These are phyloP conservation scores for Hydrotaea cyrtoneurina DNA, from an alignment of 2,888 invertebrate species.

Conservation along the genomic window DNA sequence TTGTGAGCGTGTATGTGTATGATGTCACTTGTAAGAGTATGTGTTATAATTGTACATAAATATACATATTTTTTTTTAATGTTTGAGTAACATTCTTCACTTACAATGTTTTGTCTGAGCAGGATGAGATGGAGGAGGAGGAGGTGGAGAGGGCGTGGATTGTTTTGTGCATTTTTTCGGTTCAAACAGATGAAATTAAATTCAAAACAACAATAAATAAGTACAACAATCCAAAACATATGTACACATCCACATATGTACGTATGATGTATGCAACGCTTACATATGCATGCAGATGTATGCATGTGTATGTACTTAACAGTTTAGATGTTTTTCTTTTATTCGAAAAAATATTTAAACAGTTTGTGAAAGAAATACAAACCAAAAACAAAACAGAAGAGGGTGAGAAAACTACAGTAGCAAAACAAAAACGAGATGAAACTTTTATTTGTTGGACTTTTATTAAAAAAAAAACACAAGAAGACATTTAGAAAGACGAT, in stretches of 20 bases:
- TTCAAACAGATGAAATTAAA: constrained; percentile 3
- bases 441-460: too few species aligned
- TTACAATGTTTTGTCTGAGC: background rate
- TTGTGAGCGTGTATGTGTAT: too few species aligned
- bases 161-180: background rate
- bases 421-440: background rate
- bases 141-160: background rate
- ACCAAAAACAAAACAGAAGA: background rate
- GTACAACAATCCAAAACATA: background rate
- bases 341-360: constrained; percentile 7
- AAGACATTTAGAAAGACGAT: background rate
- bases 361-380: background rate
- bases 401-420: background rate
- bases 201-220: background rate
- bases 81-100: background rate
- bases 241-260: too few species aligned
- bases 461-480: background rate
- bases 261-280: background rate
- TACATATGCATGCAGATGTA: background rate
- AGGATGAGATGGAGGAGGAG: background rate
- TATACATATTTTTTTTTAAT: background rate
- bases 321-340: background rate
- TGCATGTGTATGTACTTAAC: background rate
- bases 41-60: background rate
- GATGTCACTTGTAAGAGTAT: too few species aligned